phyloP scores from a whole-genome alignment of 2,113 vertebrate genomes.

The Phalacrocorax carbo region DNA sequence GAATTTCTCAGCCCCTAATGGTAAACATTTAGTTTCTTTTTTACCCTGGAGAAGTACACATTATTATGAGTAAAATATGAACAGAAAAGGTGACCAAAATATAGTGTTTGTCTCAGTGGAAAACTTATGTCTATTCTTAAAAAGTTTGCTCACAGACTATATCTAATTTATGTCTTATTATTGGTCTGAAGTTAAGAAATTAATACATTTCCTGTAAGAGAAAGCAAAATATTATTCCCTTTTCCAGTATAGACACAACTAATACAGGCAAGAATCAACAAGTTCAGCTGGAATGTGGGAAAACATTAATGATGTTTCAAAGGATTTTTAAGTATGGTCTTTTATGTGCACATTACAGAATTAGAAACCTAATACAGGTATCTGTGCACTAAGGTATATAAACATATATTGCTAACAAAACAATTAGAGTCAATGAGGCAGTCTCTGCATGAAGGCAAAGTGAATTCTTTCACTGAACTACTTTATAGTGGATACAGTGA shows the following conservation, averaged over 20 bases:
- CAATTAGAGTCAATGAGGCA: neutral
- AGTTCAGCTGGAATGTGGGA: neutral
- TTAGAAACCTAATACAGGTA: neutral
- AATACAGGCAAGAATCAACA: neutral
- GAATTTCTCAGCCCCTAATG: conserved; percentile 18
- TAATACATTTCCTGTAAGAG: neutral
- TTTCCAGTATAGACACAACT: neutral
- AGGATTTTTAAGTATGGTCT: neutral
- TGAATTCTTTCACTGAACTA: neutral
- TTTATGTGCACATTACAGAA: neutral
- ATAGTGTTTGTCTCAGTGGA: neutral
- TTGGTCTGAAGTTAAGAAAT: neutral
- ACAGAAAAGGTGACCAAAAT: neutral
- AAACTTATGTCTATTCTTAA: neutral
- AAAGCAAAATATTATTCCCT: neutral
- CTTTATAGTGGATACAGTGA: neutral
- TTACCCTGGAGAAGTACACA: neutral
- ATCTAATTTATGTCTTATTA: neutral
- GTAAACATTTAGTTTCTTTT: neutral
- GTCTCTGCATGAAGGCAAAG: neutral
- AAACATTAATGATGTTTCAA: conserved; percentile 10
- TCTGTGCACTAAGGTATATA: neutral
- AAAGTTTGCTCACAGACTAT: neutral
- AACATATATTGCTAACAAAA: neutral
- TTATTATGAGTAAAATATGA: neutral